Evolutionary conservation across 2,888 invertebrate species (phyloP), one percentile per base, ranked within the genome.

Genomic region (Drosophila paranaensis): DNA sequence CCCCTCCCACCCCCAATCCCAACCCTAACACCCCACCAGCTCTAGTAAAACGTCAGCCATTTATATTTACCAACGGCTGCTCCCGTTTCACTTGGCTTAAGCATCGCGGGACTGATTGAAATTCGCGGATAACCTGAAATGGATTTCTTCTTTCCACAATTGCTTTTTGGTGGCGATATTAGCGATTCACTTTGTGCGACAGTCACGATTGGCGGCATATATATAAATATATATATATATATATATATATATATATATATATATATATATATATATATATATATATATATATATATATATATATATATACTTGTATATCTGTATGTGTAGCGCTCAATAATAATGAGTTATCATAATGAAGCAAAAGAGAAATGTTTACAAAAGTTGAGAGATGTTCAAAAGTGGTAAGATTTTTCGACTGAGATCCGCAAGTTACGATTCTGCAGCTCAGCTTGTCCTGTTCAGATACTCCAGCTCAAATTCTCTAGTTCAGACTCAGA

Each of bases 91-190:
- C 68, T 80, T 80, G 75, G 81, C 33, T 81, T 72, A 71, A 65
- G 68, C 74, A 80, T 82, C 89, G 80, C 82, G 85, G 81, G 85
- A 81, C 87, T 89, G 90, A 90, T 91, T 91, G 91, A 90, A 90
- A 91, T 91, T 91, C 91, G 91, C 91, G 91, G 91, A 91, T 91
- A 91, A 91, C 91, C 91, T 84, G 88, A 89, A 91, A 91, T 90
- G 91, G 90, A 88, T 90, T 90, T 87, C 83, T 87, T 76, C 77
- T 87, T 71, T 90, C 91, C 91, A 81, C 91, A 91, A 91, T 91
- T 91, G 91, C 89, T 90, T 91, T 91, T 90, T 86, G 90, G 90
- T 88, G 89, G 89, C 90, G 90, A 86, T 89, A 89, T 91, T 77
- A 79, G 80, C 74, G 77, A 85, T 87, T 88, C 87, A 88, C 89